Evolutionary conservation across 2,113 vertebrate species (phyloP).

Genomic region (pig (Sus scrofa)): DNA sequence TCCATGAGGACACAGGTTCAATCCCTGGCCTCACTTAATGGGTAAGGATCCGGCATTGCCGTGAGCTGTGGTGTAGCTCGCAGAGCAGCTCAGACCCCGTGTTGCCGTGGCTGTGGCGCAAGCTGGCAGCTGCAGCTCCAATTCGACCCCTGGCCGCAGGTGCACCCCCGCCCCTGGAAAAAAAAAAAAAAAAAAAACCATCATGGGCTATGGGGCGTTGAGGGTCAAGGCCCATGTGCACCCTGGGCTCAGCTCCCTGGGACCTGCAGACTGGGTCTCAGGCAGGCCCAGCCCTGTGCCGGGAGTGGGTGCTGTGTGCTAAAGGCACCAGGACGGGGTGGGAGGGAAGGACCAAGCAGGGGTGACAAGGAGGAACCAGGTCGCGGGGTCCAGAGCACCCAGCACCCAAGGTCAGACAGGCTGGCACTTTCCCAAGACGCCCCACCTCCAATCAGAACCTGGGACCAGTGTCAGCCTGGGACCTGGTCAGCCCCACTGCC

Average conservation of each 20-base stretch:
- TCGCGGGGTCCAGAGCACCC: neutral
- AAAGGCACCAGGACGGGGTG: too few relatives aligned
- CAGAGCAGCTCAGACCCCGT: too few relatives aligned
- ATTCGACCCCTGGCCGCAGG: too few relatives aligned
- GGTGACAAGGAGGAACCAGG: neutral
- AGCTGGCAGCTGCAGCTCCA: too few relatives aligned
- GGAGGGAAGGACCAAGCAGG: neutral
- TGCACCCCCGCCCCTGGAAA: too few relatives aligned
- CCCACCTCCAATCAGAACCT: neutral
- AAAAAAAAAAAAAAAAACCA: neutral
- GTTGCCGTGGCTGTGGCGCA: too few relatives aligned
- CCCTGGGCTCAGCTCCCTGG: neutral
- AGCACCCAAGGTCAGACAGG: neutral
- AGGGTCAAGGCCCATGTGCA: neutral
- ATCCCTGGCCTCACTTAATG: too few relatives aligned
- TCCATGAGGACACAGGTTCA: too few relatives aligned
- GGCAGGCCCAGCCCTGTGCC: neutral
- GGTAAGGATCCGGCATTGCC: too few relatives aligned
- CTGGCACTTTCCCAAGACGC: too few relatives aligned
- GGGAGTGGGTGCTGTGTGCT: neutral
- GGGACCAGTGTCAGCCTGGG: neutral
- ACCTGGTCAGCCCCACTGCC: neutral
- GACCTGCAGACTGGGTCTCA: neutral
- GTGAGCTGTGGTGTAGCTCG: too few relatives aligned
- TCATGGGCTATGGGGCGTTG: neutral